Base-by-base conservation (phyloP, 1,140 invertebrate genomes). In the Tetranychus urticae region DNA sequence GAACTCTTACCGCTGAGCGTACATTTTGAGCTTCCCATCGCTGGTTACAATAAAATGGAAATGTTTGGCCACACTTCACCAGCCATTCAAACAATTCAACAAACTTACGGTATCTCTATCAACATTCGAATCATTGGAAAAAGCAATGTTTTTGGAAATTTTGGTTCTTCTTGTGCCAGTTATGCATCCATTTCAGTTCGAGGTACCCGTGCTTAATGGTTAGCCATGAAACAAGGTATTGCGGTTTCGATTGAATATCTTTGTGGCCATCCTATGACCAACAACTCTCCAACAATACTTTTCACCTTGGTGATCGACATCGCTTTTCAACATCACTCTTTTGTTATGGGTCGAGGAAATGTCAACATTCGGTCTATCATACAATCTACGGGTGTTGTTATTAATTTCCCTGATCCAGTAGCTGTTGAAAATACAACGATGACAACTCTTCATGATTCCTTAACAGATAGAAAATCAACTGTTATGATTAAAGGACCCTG, bases 301-400 rank as follows among this genome's bases (percentile, higher is more conserved):
- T 84, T 93, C 3, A 85, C 87, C 69, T 88, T 91, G 80, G 82
- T 84, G 14, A 79, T 94, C 76, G 89, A 94, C 72, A 89, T 96
- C 56, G 88, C 88, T 0, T 84, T 88, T 0, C 85, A 90, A 70
- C 88, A 93, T 72, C 90, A 94, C 72, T 74, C 80, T 59, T 83
- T 86, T 66, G 87, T 96, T 1, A 78, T 88, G 59, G 88, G 88
- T 0, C 81, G 82, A 60, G 81, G 82, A 55, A 85, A 85, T 65
- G 78, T 79, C n/a, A 88, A 91, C 70, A 73, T 94, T 52, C 85
- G 88, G 69, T 77, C 80, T 63, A 90, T 92, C 36, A 88, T 87
- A 81, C 80, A 85, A 65, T 78, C 80, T 57, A 94, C 88, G 6
- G 81, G 79, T 35, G 85, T 85, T 3, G 81, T 85, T 70, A 90